Conservation (phyloP, 2,113 vertebrate species). For the Apaloderma vittatum region DNA sequence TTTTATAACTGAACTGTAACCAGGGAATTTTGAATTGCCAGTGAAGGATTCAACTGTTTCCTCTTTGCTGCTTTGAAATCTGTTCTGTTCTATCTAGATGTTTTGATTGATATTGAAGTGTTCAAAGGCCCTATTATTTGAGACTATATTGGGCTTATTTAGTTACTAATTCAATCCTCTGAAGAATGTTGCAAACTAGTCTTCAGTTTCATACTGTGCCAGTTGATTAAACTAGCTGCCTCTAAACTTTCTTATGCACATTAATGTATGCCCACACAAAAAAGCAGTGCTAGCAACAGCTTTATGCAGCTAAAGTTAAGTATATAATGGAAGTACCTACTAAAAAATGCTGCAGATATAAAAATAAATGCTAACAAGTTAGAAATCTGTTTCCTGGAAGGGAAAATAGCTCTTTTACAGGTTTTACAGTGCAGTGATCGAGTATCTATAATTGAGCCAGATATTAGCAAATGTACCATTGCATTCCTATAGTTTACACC, state of each 20-base stretch:
- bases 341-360: background rate
- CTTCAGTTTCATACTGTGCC: background rate
- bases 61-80: background rate
- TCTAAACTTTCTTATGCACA: background rate
- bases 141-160: background rate
- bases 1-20: background rate
- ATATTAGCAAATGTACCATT: background rate
- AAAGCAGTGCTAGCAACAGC: background rate
- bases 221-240: background rate
- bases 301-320: background rate
- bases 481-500: background rate
- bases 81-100: background rate
- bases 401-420: background rate
- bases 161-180: background rate
- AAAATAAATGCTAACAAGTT: background rate
- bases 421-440: background rate
- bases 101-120: background rate
- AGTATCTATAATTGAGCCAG: background rate
- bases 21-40: background rate
- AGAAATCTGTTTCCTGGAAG: background rate
- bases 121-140: conserved; percentile 6
- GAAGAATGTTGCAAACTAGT: conserved; percentile 6
- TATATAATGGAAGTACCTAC: background rate
- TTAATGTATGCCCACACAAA: background rate
- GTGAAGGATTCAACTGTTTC: background rate